phyloP scores from a whole-genome alignment of 2,797 vertebrate genomes.

The Gymnoscopelus braueri region DNA sequence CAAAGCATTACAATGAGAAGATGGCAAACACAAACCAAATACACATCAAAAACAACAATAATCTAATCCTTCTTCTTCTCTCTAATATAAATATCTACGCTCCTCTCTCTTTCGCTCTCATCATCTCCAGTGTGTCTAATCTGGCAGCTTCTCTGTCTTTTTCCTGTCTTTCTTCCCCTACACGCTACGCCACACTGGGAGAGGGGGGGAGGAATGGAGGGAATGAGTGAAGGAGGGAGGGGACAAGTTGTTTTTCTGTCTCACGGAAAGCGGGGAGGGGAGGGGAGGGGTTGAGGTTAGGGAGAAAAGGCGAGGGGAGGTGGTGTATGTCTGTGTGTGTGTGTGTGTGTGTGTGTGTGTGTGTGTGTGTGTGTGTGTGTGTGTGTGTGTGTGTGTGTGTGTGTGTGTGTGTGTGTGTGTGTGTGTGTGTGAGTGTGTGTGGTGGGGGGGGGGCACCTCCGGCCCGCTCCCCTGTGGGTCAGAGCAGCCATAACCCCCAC shows the following conservation, averaged over 20 bases:
- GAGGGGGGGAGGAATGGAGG: constrained; percentile 49
- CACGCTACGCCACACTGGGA: constrained; percentile 34
- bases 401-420: not conserved
- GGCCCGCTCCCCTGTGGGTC: constrained; percentile 50
- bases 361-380: not conserved
- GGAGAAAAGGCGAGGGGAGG: constrained; percentile 20
- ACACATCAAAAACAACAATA: not conserved
- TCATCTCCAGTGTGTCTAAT: constrained; percentile 56
- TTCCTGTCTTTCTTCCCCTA: constrained; percentile 37
- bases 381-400: not conserved
- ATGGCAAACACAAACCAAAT: too few relatives aligned
- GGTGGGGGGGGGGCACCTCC: constrained; percentile 52
- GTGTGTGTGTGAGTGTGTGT: not conserved
- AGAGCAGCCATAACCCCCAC: constrained; percentile 24
- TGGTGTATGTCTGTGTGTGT: not conserved
- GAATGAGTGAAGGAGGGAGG: constrained; percentile 54
- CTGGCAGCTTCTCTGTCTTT: constrained; percentile 50
- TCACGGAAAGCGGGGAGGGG: constrained; percentile 28
- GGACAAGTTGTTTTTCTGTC: constrained; percentile 69
- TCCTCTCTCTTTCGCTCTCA: constrained; percentile 18
- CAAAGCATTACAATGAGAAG: not conserved
- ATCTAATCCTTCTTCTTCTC: not conserved
- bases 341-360: too few relatives aligned
- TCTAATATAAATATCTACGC: not conserved
- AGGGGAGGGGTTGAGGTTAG: constrained; percentile 21